phyloP scores from a whole-genome alignment of 2,797 vertebrate genomes.

The Lates japonicus region DNA sequence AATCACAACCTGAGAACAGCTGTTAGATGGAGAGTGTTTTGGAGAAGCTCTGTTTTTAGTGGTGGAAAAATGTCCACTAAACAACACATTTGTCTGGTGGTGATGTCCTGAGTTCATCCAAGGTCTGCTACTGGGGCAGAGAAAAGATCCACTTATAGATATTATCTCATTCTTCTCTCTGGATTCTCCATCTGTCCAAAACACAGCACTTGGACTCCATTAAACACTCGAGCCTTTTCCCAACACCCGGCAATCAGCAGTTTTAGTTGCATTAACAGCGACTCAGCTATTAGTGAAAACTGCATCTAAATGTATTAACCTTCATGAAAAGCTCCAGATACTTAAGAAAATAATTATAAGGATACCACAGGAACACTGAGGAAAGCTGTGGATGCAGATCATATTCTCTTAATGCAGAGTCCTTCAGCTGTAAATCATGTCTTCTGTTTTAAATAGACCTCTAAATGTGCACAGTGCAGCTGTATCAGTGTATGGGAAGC shows the following conservation, averaged over 20 bases:
- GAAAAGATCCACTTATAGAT: neutral
- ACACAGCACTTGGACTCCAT: too few relatives aligned
- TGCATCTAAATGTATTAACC: neutral
- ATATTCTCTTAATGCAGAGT: neutral
- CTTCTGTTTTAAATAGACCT: neutral
- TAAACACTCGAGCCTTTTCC: neutral
- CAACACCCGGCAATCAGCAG: neutral
- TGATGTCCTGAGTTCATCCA: neutral
- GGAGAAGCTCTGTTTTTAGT: neutral
- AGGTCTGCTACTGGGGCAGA: too few relatives aligned
- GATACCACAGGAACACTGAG: neutral
- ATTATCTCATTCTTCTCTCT: neutral
- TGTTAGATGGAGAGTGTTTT: too few relatives aligned
- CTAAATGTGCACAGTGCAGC: neutral
- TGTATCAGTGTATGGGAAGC: neutral
- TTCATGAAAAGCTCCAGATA: neutral
- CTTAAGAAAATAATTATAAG: neutral
- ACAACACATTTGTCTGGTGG: neutral
- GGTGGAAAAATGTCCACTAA: neutral
- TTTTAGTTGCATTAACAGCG: neutral
- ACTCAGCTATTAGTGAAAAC: neutral
- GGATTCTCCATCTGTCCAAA: neutral
- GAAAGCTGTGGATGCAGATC: neutral
- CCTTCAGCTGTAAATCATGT: neutral
- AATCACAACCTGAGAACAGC: too few relatives aligned